These are phyloP conservation scores for Diogma glabrata DNA, from an alignment of 2,888 invertebrate species.

Conservation along the genomic window DNA sequence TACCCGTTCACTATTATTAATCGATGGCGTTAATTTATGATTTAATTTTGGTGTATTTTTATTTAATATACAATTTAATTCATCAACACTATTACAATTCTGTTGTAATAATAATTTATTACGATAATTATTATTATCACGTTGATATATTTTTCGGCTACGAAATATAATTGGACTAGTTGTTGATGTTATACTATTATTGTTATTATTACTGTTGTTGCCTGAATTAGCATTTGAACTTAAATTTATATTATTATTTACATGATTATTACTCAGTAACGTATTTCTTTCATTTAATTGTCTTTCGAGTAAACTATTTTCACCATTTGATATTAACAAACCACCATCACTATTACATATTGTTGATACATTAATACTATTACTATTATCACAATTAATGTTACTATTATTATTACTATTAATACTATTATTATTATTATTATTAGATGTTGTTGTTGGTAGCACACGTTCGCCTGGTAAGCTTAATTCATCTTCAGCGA, in stretches of 20 bases:
- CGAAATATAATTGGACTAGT: conserved; percentile 17
- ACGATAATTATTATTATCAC: conserved; percentile 18
- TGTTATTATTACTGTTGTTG: too few species aligned
- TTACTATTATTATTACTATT: conserved; percentile 15
- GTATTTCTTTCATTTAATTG: conserved; percentile 29
- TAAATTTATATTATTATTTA: conserved; percentile 21
- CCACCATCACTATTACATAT: conserved; percentile 7
- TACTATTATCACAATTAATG: conserved; percentile 11
- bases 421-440: conserved; percentile 5
- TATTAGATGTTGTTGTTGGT: conserved; percentile 25
- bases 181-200: conserved; percentile 12
- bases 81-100: conserved; percentile 17
- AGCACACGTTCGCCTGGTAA: conserved; percentile 39
- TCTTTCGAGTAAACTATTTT: conserved; percentile 12
- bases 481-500: conserved; percentile 72
- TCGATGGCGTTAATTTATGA: conserved; percentile 19
- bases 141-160: conserved; percentile 11
- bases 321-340: neutral
- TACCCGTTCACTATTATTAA: conserved; percentile 17
- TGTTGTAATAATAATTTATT: conserved; percentile 12
- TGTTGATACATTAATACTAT: conserved; percentile 14
- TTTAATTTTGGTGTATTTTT: too few species aligned
- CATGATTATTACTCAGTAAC: conserved; percentile 32
- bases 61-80: too few species aligned
- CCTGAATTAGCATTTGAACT: conserved; percentile 11